A percentile compares a stretch with the other conserved stretches of the same genome.
These are phyloP conservation scores for Rhynchotus rufescens DNA, from an alignment of 2,797 vertebrate species.

Conservation along the genomic window DNA sequence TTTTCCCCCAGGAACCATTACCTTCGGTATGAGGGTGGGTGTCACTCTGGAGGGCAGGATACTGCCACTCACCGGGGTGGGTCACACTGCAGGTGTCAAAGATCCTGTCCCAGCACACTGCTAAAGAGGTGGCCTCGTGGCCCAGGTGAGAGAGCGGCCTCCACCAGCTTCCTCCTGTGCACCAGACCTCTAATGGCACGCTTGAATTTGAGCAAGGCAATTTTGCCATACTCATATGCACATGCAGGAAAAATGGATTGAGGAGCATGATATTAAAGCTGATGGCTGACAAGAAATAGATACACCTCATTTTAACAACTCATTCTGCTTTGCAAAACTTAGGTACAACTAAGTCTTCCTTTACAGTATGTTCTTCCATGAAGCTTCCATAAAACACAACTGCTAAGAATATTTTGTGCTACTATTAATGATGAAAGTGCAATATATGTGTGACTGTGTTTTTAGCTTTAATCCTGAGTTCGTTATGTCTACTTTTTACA, in stretches of 20 bases:
- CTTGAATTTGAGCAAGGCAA: neutral
- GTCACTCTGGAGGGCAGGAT: neutral
- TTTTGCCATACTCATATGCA: neutral
- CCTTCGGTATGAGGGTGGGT: neutral
- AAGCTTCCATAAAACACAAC: neutral
- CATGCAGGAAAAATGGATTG: neutral
- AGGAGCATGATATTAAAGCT: neutral
- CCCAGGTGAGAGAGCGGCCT: neutral
- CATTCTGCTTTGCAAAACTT: neutral
- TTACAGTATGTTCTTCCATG: too few species aligned
- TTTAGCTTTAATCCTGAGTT: neutral
- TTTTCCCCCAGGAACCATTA: neutral
- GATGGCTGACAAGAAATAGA: neutral
- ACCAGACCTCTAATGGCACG: neutral
- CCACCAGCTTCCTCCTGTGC: neutral
- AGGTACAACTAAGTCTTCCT: neutral
- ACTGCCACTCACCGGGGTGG: neutral
- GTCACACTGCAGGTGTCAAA: neutral
- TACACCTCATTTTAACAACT: neutral
- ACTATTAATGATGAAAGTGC: neutral
- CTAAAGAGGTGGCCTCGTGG: neutral
- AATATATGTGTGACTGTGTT: neutral
- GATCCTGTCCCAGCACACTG: neutral
- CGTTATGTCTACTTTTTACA: neutral
- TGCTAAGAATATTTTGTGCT: neutral